Base-by-base conservation (phyloP, 2,113 vertebrate species). In the Zosterops pallidus region DNA sequence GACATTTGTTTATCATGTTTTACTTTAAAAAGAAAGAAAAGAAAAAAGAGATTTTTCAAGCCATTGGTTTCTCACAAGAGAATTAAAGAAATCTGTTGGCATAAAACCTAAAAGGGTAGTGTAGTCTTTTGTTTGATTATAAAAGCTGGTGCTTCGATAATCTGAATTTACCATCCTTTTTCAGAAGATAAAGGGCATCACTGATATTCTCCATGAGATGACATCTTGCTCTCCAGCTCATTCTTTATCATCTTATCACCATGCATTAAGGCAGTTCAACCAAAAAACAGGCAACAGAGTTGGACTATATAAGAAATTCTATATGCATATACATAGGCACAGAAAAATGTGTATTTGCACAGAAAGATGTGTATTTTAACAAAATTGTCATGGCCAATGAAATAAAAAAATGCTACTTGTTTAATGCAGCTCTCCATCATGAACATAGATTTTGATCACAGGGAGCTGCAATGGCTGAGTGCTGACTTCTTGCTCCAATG, bases 1-100 rank as follows among this genome's bases (percentile, higher is more conserved):
- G 74, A 31, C 69, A 4, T 92, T 97, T 97, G 96, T 98, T 98
- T 97, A 97, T 89, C 86, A 83, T 85, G 64, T 92, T 97, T 94
- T 82, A 41, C 97, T 97, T 97, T 90, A 97, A 92, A 41, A 33
- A 57, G 26, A 37, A 35, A 59, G 9, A n/a, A 37, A 44, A 33
- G 37, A 94, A 81, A 60, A 26, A 64, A 93, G 78, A 6, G 39
- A 6, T 97, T 96, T 97, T 95, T 83, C 70, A 95, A 92, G 93
- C 25, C 71, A 69, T 93, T 92, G 92, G 55, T 96, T 97, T 97
- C 84, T 93, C 93, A 90, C 25, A 64, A 95, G 77, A 95, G 96
- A 77, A 88, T 94, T 83, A 86, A n/a, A 96, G 41, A 31, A 70
- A 64, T 91, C 23, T 74, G 95, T 94, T 91, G 93, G 89, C 83